Evolutionary conservation across 2,797 vertebrate genomes (phyloP).

Genomic region (Hippoglossus hippoglossus): DNA sequence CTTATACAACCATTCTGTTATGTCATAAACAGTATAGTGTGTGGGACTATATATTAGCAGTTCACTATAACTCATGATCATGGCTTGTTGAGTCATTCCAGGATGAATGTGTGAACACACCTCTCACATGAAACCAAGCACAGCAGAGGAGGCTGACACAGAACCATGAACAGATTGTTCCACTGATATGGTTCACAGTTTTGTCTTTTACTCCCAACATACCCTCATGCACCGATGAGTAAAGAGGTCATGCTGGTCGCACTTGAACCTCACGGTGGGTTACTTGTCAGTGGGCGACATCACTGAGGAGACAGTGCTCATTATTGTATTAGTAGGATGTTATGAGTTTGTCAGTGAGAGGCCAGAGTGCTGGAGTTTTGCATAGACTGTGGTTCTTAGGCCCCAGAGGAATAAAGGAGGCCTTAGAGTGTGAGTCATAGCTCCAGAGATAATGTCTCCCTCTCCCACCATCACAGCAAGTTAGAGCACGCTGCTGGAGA

Average conservation of each 20-base stretch:
- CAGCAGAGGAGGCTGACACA: constrained; percentile 12
- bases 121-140: constrained; percentile 44
- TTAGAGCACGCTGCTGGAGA: constrained; percentile 44
- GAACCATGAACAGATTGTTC: constrained; percentile 17
- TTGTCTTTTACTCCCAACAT: constrained; percentile 26
- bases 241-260: background rate
- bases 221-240: background rate
- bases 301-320: background rate
- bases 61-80: constrained; percentile 7
- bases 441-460: constrained; percentile 35
- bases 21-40: background rate
- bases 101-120: constrained; percentile 8
- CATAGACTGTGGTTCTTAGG: constrained; percentile 9
- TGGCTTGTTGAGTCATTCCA: constrained; percentile 8
- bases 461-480: constrained; percentile 41
- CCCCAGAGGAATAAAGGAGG: constrained; percentile 40
- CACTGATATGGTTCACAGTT: constrained; percentile 40
- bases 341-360: background rate
- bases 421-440: constrained; percentile 59
- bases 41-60: constrained; percentile 12
- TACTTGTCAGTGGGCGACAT: background rate
- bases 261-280: background rate
- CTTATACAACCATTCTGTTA: background rate
- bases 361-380: background rate
- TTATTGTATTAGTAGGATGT: background rate